phyloP scores from a whole-genome alignment of 2,888 invertebrate genomes.

The Rotaria socialis region DNA sequence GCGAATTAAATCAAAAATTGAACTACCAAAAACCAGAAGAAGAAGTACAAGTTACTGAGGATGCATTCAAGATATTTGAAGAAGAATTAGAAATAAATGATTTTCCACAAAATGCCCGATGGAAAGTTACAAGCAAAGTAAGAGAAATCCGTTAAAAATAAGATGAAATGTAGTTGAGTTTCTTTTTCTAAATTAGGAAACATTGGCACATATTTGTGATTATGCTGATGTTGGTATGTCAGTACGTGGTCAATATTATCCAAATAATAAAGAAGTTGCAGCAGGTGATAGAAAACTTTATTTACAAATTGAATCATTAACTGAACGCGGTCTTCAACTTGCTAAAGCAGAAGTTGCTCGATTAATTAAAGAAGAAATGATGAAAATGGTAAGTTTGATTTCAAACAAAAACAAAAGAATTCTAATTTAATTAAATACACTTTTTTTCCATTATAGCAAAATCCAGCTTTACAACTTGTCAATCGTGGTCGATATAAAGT shows the following conservation, averaged over 20 bases:
- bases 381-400: conserved; percentile 64
- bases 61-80: conserved; percentile 67
- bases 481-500: conserved; percentile 36
- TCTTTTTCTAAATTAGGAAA: conserved; percentile 66
- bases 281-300: conserved; percentile 80
- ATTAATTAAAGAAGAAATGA: conserved; percentile 91
- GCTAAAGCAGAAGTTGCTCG: conserved; percentile 94
- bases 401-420: no score
- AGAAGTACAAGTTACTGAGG: conserved; percentile 63
- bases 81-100: conserved; percentile 99
- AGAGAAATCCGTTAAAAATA: conserved; percentile 60
- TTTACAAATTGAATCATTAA: conserved; percentile 95
- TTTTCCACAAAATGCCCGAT: conserved; percentile 96
- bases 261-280: conserved; percentile 72
- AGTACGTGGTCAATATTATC: conserved; percentile 88
- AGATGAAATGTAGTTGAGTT: not conserved
- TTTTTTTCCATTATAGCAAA: not conserved
- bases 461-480: conserved; percentile 31
- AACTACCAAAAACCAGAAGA: conserved; percentile 78
- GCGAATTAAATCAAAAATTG: conserved; percentile 87
- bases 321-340: conserved; percentile 72
- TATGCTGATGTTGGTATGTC: conserved; percentile 98
- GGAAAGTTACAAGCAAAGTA: conserved; percentile 86
- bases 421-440: not conserved
- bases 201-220: conserved; percentile 92